These are phyloP conservation scores for Linnaemya vulpina DNA, from an alignment of 2,888 invertebrate genomes.

Conservation along the genomic window DNA sequence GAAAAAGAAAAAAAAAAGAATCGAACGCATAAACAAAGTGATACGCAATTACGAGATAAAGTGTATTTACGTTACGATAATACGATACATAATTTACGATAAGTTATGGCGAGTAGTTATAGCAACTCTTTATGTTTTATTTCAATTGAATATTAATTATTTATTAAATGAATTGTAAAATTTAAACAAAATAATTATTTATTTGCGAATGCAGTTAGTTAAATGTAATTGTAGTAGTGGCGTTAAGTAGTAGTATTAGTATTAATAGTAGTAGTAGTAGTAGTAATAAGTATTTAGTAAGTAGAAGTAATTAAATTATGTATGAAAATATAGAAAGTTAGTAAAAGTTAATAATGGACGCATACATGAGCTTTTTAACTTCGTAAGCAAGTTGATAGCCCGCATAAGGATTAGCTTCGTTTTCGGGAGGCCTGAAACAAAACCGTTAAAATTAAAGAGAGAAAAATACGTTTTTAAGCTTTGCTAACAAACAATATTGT, in stretches of 20 bases:
- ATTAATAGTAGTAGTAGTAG: conserved; percentile 42
- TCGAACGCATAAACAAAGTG: conserved; percentile 55
- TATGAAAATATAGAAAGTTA: conserved; percentile 66
- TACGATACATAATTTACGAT: conserved; percentile 62
- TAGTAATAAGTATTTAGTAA: conserved; percentile 38
- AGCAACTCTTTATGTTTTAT: conserved; percentile 64
- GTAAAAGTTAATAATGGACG: conserved; percentile 81
- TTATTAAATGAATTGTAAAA: conserved; percentile 60
- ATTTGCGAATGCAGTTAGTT: conserved; percentile 50
- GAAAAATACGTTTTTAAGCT: conserved; percentile 70
- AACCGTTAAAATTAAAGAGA: conserved; percentile 77
- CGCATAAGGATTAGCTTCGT: conserved; percentile 96
- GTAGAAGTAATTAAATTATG: conserved; percentile 51
- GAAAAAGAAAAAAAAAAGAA: conserved; percentile 15
- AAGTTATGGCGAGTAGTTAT: conserved; percentile 65
- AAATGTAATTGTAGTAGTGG: conserved; percentile 61
- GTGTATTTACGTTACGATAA: conserved; percentile 60
- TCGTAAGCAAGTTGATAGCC: conserved; percentile 99
- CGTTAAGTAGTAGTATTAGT: conserved; percentile 39
- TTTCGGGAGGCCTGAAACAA: conserved; percentile 93
- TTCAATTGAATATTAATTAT: background rate
- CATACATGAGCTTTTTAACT: conserved; percentile 99
- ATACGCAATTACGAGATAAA: conserved; percentile 56
- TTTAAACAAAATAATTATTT: conserved; percentile 61
- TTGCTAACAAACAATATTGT: conserved; percentile 68